Base-by-base conservation (phyloP, 2,888 invertebrate genomes). In the Axea sp. region DNA sequence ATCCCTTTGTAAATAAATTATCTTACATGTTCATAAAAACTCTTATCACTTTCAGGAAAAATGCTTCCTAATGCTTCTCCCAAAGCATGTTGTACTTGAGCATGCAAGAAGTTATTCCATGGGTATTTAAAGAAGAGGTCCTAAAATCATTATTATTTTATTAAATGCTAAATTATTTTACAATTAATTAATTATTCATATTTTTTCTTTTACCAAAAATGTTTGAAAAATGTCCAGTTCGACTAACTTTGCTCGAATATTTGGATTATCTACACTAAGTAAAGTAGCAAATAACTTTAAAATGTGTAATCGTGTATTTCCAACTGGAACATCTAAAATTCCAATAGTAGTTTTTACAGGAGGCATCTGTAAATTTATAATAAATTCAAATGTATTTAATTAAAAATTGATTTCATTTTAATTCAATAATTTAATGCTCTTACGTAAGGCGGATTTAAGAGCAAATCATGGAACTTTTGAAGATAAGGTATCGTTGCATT, bases 81-180 rank as follows among this genome's bases (percentile, higher is more conserved):
- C 80, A 97, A 89, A 86, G 95, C 93, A 87, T 93, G 92, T 87
- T 93, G 93, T 78, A 96, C 94, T 89, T 96, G 95, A 78, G 94
- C 94, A 89, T 98, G 98, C 86, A 98, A 91, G 90, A 98, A 97
- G 90, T 97, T 98, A 90, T 98, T 98, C 94, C 96, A 94, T 77
- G 93, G 92, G 89, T 94, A 96, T 87, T 91, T 91, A 89, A 97
- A 96, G 90, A 96, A 95, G 88, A 98, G 90, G 88, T 96, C 94
- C 91, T 97, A 89, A 82, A 94, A 39, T 35, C 5, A 33, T 14
- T 12, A 1, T 14, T 33, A 11, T n/a, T n/a, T n/a, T n/a, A n/a
- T n/a, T n/a, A n/a, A n/a, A n/a, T n/a, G n/a, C n/a, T n/a, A n/a
- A n/a, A n/a, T n/a, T n/a, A n/a, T n/a, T n/a, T n/a, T n/a, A n/a